Base-by-base conservation (phyloP, 2,113 vertebrate species). In the Poecilia latipinna region DNA sequence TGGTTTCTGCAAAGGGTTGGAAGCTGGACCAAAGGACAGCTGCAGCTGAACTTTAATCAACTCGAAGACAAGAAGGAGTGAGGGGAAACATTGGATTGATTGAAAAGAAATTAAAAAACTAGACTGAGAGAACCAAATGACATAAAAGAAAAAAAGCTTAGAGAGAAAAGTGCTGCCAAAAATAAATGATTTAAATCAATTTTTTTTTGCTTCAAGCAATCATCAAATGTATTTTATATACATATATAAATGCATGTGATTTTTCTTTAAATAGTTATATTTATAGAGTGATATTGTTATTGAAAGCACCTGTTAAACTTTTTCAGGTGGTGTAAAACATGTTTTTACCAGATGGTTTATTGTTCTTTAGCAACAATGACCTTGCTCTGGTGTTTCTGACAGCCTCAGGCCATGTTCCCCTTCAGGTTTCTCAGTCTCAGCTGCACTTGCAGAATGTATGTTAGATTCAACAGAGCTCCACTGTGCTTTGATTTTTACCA, bases 11-110 rank as follows among this genome's bases (percentile, higher is more conserved):
- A 26, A 72, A 76, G 32, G 73, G 65, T 65, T 65, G 61, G 71
- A 35, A n/a, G 37, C 15, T 32, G 42, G 35, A 70, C 60, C 22
- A 66, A 60, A 62, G 48, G 70, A 66, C 22, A 28, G 44, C 51
- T 71, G 77, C 77, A 77, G 44, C 44, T 80, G 37, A 78, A 89
- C 70, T 79, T 79, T 78, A 76, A 89, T 85, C 70, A 76, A 77
- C 76, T 29, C 35, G 70, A 71, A 66, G 37, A 68, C 70, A 77
- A 74, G 60, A 42, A 37, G 60, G 57, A 82, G 39, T 60, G 75
- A 12, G 54, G 73, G 68, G 12, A 72, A 33, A 77, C 81, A 85
- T 65, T 84, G 65, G 65, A 86, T 84, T 84, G 65, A 66, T 32
- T 80, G 65, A 37, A 81, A 72, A 79, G 32, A 77, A 61, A 86